Evolutionary conservation across 2,888 invertebrate genomes (phyloP), one percentile per base, ranked within the genome.

Genomic region (Rapana venosa): DNA sequence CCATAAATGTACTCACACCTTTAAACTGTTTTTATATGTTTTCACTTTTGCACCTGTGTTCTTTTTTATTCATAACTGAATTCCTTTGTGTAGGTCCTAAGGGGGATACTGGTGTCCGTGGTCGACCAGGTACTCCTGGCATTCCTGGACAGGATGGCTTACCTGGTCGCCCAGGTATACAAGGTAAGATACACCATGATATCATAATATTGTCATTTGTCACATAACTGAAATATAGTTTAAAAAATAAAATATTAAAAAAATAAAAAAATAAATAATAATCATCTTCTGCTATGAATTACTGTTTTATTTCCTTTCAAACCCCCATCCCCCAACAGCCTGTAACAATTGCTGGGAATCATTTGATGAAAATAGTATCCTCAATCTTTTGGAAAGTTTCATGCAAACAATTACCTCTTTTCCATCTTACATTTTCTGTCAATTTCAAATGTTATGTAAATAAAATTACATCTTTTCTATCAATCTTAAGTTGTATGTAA

Each of bases 51-150:
- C 26, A 66, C 26, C 26, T 66, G 20, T 66, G 66, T 26, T 26
- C 66, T 66, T 66, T 66, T 66, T n/a, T 66, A 13, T 1, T 66
- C 1, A 22, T 66, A 26, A 66, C 6, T 66, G 66, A 13, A 66
- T 32, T 32, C 15, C 22, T 56, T 32, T 66, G 5, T 30, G 13
- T 87, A 92, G 94, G 94, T n/a, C 35, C 90, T 0, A 93, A 93
- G 83, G 93, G 93, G 36, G 89, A 77, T n/a, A 87, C 90, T 36
- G 94, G 93, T 79, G 88, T 89, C 26, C 88, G 88, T 87, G 94
- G 94, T 6, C 92, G 90, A 17, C 91, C 90, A 66, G 94, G 94
- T 70, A 81, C 77, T 35, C 88, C 88, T 47, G 92, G 92, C 17
- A 17, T 77, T 83, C 87, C 88, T 22, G 92, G 92, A 32, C 32